Evolutionary conservation across 2,797 vertebrate genomes (phyloP), one percentile per base, ranked within the genome.

Genomic region (Micrastur ruficollis): DNA sequence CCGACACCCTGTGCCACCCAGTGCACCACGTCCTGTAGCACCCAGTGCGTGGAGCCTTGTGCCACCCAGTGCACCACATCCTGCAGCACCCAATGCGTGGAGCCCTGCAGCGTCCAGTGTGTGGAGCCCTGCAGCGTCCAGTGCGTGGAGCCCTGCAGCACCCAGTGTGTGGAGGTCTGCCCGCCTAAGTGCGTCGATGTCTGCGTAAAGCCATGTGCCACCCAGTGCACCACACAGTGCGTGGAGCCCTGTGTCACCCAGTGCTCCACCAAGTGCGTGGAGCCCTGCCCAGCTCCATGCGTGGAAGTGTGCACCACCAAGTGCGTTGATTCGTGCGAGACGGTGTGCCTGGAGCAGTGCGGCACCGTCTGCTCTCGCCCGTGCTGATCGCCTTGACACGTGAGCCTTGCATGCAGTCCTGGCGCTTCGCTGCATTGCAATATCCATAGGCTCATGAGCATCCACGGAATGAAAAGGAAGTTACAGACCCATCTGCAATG

Each of bases 331-430:
- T 1, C 11, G 0, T 96, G 96, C 0, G 82, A 93, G 56, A 44
- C 62, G 0, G 95, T 95, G 42, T 94, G 93, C 76, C 78, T 90
- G 95, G 74, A 97, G 86, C 86, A 93, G 0, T 82, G 89, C 23
- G 5, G 31, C 79, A 70, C 36, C 0, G 16, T 1, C 76, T 94
- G 96, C 78, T 83, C 90, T 9, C 63, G 0, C 3, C 55, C 22
- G 0, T 95, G 96, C 78, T 96, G 65, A 94, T 50, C 3, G 3
- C 52, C 36, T 21, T 5, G 5, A 21, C 2, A 3, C 18, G 0
- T 7, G 31, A 73, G 84, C 62, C 68, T 55, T 5, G 46, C 14
- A 0, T 4, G 42, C 25, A 15, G 50, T 59, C 36, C 27, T 9
- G 19, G 14, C 9, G 14, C 18, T 31, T 23, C 1, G 1, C n/a